Evolutionary conservation across 2,113 vertebrate species (phyloP), one percentile per base, ranked within the genome.

Genomic region (Anthoscopus minutus): DNA sequence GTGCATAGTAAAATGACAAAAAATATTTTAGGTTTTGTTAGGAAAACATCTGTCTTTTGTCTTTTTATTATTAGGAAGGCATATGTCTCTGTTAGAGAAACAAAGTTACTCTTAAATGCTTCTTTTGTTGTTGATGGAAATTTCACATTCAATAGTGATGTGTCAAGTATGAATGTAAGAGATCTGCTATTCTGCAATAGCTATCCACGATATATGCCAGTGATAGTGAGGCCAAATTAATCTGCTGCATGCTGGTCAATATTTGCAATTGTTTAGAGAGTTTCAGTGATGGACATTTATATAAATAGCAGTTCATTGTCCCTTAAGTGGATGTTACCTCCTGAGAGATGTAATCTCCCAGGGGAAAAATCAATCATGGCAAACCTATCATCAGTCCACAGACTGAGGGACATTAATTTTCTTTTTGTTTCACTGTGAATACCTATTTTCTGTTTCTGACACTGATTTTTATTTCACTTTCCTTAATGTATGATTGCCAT

Each of bases 271-370:
- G 85, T 96, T 96, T 92, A 94, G 71, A 93, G 80, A 83, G 38
- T 91, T 96, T 88, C 71, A 56, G 56, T 95, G 93, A 94, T 84
- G 61, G 94, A 95, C 94, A 22, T 89, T 92, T 92, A 85, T 96
- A 95, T 96, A 96, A 96, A 96, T 95, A 96, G 56, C 65, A 70
- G 89, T 85, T 97, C 85, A 81, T 92, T 95, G 94, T 96, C 89
- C 81, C 70, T 93, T 94, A 95, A 97, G 93, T 93, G 94, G 87
- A 96, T 96, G 95, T 93, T 95, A 86, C 85, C 93, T 96, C 71
- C 79, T 79, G 88, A 87, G 76, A 96, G 85, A 93, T 56, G 24
- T 82, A 78, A 94, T 97, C 92, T 96, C 90, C 56, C 33, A 17
- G 76, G 53, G 58, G 57, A n/a, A 42, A 38, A 90, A 96, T 47